Evolutionary conservation across 1,140 invertebrate species (phyloP), one percentile per base, ranked within the genome.

Genomic region (Drosophila jambulina): DNA sequence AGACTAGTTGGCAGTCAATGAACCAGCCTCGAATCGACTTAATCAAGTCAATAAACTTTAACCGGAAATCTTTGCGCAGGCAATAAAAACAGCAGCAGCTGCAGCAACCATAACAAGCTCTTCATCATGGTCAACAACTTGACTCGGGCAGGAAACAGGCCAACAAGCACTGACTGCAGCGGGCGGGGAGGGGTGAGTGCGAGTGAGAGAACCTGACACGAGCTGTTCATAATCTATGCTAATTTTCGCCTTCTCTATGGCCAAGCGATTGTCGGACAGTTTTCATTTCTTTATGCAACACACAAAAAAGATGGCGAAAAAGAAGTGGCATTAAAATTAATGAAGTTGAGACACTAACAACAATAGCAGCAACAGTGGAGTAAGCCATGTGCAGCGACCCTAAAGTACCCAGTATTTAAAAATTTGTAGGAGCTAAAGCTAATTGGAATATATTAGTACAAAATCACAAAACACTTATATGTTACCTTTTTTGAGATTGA

Each of bases 171-270:
- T 4, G n/a, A 61, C 29, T 38, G 48, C 40, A 23, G 25, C 17
- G 10, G 38, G 6, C 40, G 15, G 13, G 43, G 12, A n/a, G 29
- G 56, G 4, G 40, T 8, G 40, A 19, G 25, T 54, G 32, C 29
- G 25, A 58, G 48, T 67, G 42, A 46, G 43, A 62, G 40, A 63
- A 59, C 34, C 63, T 64, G 67, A 74, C 63, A 82, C 65, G 46
- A 64, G 51, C 63, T 69, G 51, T 81, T 80, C 48, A 87, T 87
- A 86, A 86, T 87, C 84, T 83, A 80, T 78, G 84, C 80, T 87
- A 87, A 87, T 87, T 87, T 88, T 80, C 54, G 64, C 63, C 68
- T 62, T 62, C 43, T 76, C 78, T 82, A 72, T 82, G 62, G 34
- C 63, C 71, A 69, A 46, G 65, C 63, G 46, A 80, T 58, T 71